A percentile compares a stretch with the other conserved stretches of the same genome.
Evolutionary conservation across 1,140 invertebrate genomes (phyloP).

Genomic region (Dreissena rostriformis): DNA sequence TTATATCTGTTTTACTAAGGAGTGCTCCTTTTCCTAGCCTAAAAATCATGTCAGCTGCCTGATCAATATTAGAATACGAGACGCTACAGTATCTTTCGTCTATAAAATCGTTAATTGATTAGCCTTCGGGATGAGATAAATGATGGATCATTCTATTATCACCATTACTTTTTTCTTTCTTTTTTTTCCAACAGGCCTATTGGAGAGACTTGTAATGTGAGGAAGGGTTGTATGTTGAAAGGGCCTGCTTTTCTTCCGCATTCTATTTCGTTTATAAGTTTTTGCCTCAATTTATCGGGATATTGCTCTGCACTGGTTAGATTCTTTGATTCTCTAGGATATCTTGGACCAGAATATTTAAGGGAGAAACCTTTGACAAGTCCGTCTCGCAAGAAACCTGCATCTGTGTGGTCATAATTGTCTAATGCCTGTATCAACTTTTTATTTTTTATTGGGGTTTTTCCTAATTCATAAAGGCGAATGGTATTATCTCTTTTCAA

Average conservation of each 20-base stretch:
- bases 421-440: no score
- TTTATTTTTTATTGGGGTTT: no score
- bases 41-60: conserved; percentile 12
- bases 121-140: conserved; percentile 4
- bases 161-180: conserved; percentile 20
- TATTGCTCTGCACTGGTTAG: background rate
- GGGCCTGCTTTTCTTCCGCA: conserved; percentile 7
- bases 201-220: conserved; percentile 3
- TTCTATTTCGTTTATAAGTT: conserved; percentile 29
- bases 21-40: background rate
- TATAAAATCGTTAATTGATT: conserved; percentile 39
- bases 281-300: conserved; percentile 1
- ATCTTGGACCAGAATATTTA: background rate
- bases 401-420: background rate
- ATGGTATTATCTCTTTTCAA: no score
- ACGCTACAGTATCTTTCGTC: conserved; percentile 20
- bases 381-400: background rate
- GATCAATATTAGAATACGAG: conserved; percentile 22
- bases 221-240: background rate
- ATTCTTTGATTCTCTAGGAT: background rate
- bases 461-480: no score
- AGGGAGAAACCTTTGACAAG: background rate
- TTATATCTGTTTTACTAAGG: conserved; percentile 1
- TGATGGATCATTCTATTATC: conserved; percentile 39
- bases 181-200: conserved; percentile 3